These are phyloP conservation scores for Aurelia coerulea DNA, from an alignment of 30 jellyfish, hydroid and myxozoan genomes.

Conservation along the genomic window DNA sequence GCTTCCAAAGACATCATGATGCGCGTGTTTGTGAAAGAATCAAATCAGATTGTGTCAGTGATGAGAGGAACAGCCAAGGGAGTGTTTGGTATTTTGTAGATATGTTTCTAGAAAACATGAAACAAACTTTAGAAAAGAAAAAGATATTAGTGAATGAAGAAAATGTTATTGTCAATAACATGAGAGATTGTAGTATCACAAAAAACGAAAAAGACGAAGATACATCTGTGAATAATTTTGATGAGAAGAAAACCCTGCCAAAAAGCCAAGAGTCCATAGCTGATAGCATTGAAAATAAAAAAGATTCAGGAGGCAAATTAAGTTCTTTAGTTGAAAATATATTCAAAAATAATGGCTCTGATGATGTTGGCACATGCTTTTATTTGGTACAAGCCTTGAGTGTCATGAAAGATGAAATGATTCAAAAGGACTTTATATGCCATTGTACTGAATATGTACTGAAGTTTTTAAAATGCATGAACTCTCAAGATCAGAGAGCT, in stretches of 20 bases:
- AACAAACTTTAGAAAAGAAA: background rate
- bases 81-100: slow-evolving; percentile 14
- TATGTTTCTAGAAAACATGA: background rate
- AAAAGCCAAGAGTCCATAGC: no score
- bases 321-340: no score
- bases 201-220: no score
- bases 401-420: no score
- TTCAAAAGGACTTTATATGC: background rate
- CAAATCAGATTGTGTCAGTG: background rate
- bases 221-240: no score
- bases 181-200: background rate
- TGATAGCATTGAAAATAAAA: no score
- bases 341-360: no score
- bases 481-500: slow-evolving; percentile 1
- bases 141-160: background rate
- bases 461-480: background rate
- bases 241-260: no score
- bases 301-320: no score
- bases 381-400: no score
- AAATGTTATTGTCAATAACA: background rate
- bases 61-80: background rate
- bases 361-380: no score
- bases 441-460: background rate
- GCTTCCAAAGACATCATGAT: slow-evolving; percentile 1
- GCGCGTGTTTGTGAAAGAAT: background rate